Conservation (phyloP, 2,888 invertebrate species). For the Papilio gigon region DNA sequence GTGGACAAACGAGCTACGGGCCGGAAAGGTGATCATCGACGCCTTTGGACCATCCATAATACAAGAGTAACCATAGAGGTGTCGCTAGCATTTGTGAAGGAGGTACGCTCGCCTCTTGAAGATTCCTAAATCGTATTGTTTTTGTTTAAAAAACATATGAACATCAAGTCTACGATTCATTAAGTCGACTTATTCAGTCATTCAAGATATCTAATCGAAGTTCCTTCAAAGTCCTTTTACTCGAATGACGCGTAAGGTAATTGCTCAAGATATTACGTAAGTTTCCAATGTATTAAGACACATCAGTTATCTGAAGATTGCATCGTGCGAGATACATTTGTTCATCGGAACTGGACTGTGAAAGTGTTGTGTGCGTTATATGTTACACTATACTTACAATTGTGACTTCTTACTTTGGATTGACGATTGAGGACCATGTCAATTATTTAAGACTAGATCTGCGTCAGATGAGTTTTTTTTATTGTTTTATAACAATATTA, state of each 20-base stretch:
- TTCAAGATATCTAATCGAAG: slow-evolving; percentile 26
- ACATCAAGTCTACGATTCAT: no score
- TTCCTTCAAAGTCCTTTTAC: slow-evolving; percentile 29
- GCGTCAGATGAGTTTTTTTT: no score
- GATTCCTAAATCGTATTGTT: no score
- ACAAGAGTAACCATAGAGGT: no score
- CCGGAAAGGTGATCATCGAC: no score
- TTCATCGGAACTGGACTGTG: slow-evolving; percentile 29
- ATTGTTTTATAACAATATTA: no score
- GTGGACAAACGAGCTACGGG: no score
- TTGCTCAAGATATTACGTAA: slow-evolving; percentile 33
- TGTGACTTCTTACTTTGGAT: slow-evolving; percentile 13
- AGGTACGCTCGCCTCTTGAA: no score
- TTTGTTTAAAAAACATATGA: no score
- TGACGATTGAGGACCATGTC: background rate
- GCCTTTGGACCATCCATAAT: no score
- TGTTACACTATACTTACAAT: slow-evolving; percentile 18
- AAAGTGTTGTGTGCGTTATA: slow-evolving; percentile 16
- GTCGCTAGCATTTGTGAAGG: no score
- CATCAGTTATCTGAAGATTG: slow-evolving; percentile 24
- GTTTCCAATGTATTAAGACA: slow-evolving; percentile 35
- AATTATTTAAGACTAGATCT: no score
- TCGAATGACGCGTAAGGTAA: slow-evolving; percentile 14
- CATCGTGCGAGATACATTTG: slow-evolving; percentile 33
- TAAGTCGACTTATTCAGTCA: slow-evolving; percentile 21